Conservation (phyloP, 92 coral and sea anemone genomes). For the Zoanthus sansibaricus region DNA sequence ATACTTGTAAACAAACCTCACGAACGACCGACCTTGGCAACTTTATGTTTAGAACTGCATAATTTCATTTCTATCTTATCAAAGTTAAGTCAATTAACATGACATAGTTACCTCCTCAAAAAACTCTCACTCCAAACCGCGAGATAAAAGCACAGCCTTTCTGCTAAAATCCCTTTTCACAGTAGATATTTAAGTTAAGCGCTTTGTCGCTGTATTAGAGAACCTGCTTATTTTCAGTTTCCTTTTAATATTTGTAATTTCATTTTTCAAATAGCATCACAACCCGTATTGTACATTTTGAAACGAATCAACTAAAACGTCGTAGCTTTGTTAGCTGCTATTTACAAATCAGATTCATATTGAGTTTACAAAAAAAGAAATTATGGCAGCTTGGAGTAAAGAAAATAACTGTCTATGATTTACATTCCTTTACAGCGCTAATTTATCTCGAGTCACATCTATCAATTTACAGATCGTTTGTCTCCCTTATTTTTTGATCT, state of each 20-base stretch:
- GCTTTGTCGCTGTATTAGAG: not conserved
- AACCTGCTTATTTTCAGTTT: slow-evolving; percentile 27
- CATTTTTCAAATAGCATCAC: slow-evolving; percentile 1
- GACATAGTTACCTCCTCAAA: slow-evolving; percentile 10
- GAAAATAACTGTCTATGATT: slow-evolving; percentile 41
- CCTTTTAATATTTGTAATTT: slow-evolving; percentile 5
- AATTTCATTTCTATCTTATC: slow-evolving; percentile 43
- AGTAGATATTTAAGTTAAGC: not conserved
- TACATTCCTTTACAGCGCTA: slow-evolving; percentile 42
- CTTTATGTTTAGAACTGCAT: not conserved
- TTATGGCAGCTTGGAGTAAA: slow-evolving; percentile 36
- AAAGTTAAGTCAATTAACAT: slow-evolving; percentile 26
- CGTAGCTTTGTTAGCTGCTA: slow-evolving; percentile 25
- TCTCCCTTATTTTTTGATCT: not conserved
- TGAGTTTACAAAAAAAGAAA: slow-evolving; percentile 35
- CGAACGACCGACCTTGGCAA: slow-evolving; percentile 16
- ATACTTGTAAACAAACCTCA: slow-evolving; percentile 38
- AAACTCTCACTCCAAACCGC: not conserved
- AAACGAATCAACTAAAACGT: not conserved
- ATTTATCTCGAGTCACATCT: slow-evolving; percentile 41
- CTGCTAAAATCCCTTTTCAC: not conserved
- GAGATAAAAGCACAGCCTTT: slow-evolving; percentile 22
- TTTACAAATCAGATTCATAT: slow-evolving; percentile 45
- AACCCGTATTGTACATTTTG: not conserved
- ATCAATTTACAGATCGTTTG: slow-evolving; percentile 36